Base-by-base conservation (phyloP, 2,113 vertebrate species). In the Lycocorax pyrrhopterus region DNA sequence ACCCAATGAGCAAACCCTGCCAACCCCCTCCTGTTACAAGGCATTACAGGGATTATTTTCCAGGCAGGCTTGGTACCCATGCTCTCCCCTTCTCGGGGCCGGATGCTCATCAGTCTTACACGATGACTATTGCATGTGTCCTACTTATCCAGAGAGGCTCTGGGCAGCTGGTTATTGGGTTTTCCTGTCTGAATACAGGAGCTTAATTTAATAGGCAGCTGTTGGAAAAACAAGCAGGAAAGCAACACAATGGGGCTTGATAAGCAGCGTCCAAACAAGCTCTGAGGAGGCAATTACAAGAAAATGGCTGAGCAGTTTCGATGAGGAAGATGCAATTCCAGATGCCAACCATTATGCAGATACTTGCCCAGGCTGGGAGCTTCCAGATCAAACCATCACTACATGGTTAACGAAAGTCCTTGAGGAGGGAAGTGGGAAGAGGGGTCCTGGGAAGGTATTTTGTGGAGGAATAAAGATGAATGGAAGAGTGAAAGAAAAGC, bases 151-250 rank as follows among this genome's bases (percentile, higher is more conserved):
- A 75, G 67, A 63, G 46, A 79, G 78, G 72, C 91, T 89, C 58
- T 76, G 89, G 73, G 74, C 89, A 94, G 87, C 93, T 87, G 87
- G 58, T 94, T 93, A 77, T 63, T 92, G 94, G 80, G 56, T 72
- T 95, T 93, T 87, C 78, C 49, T 76, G 62, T 49, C 66, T 95
- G 84, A 94, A 94, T 91, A 74, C 30, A 89, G 72, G 52, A 95
- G 51, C 74, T 96, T 96, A 96, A 96, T 97, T 94, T 94, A 96
- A 96, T 93, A 96, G 89, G 67, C 49, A 1, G 71, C 71, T 95
- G 95, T 96, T 96, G 95, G 89, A 87, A 96, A 95, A 96, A 94
- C 93, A 96, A 90, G 89, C 81, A 94, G 89, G 81, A 95, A 96
- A 94, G 62, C 66, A 87, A 69, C 93, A 96, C 89, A 95, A 94